phyloP scores from a whole-genome alignment of 2,888 invertebrate genomes.

The Scaptomyza parva region DNA sequence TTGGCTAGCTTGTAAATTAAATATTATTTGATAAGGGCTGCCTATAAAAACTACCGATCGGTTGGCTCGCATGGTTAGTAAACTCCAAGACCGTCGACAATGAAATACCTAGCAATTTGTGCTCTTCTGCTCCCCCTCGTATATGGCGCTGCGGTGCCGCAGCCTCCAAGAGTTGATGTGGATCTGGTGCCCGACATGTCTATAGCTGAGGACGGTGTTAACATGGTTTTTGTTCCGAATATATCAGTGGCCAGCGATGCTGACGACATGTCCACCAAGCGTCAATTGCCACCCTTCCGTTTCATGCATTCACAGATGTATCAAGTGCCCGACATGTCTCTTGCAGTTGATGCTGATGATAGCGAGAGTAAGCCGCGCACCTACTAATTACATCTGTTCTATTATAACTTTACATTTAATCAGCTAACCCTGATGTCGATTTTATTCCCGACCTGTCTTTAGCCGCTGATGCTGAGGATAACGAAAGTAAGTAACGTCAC shows the following conservation, averaged over 20 bases:
- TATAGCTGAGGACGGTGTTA: conserved; percentile 28
- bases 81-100: conserved; percentile 28
- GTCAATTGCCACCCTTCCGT: neutral
- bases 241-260: conserved; percentile 57
- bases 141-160: conserved; percentile 54
- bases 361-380: conserved; percentile 20
- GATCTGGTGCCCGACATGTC: conserved; percentile 52
- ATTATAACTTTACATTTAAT: neutral
- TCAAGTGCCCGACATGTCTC: conserved; percentile 53
- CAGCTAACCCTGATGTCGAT: conserved; percentile 22
- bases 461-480: conserved; percentile 29
- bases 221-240: conserved; percentile 16
- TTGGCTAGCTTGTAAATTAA: conserved; percentile 44
- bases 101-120: conserved; percentile 65
- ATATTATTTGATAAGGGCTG: conserved; percentile 43
- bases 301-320: conserved; percentile 20
- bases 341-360: conserved; percentile 49
- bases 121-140: conserved; percentile 66
- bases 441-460: conserved; percentile 45
- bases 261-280: neutral
- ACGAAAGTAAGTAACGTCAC: no score
- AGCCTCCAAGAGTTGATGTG: conserved; percentile 4
- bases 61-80: conserved; percentile 45
- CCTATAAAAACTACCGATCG: conserved; percentile 42
- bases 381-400: neutral